Evolutionary conservation across 2,797 vertebrate species (phyloP), one percentile per base, ranked within the genome.

Genomic region (Etheostoma perlongum): DNA sequence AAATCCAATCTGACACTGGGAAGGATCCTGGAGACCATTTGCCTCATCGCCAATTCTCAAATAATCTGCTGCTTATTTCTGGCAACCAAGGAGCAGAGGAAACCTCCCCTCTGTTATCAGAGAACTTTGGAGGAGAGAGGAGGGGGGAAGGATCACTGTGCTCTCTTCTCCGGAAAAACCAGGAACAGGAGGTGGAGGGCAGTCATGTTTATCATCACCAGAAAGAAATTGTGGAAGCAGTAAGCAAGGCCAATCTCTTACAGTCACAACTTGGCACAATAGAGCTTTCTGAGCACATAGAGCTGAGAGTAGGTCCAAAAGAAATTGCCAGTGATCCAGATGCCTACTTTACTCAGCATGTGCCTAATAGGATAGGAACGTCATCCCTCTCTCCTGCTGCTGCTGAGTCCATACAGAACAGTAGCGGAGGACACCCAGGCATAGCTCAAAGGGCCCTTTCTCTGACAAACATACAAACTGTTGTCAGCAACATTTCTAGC

Each of bases 21-120:
- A 76, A 67, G 49, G 66, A 44, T 44, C 33, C 36, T 58, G 67
- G 61, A 42, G 75, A 88, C 72, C 57, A n/a, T 64, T 55, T 75
- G 21, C 47, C 55, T 64, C 47, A 59, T 61, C 48, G 58, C 33
- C 53, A 62, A 23, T 40, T 78, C 33, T 72, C 12, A 2, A 77
- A 82, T 68, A 71, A 53, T 51, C 59, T 55, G n/a, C 59, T 52
- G n/a, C 60, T 82, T 84, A 44, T 46, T 79, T 78, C 81, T 53
- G 65, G 66, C 33, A 66, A 23, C 61, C 70, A 8, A 61, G 73
- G 51, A 75, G 14, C 44, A 64, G 70, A 76, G 47, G 54, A 70
- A 44, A 81, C 66, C 75, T 79, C 74, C 60, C 44, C 15, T 60
- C 30, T 75, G 60, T 71, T 70, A 42, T 83, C 69, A 74, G 61